Conservation (phyloP, 2,113 vertebrate genomes). For the Typhlomys cinereus region DNA sequence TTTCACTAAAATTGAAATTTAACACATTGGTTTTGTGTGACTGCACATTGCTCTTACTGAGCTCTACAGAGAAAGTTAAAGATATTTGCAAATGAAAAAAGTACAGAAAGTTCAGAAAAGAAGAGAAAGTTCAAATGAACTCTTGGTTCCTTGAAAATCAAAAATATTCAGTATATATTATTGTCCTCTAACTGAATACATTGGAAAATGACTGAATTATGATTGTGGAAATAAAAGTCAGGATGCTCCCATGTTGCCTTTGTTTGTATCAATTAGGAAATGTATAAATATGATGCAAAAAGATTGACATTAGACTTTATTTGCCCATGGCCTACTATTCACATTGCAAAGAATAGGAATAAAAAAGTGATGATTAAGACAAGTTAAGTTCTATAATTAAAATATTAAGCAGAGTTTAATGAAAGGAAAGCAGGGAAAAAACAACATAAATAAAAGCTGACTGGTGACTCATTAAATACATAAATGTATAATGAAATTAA, state of each 20-base stretch:
- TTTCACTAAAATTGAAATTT: neutral
- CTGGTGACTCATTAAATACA: neutral
- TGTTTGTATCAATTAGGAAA: neutral
- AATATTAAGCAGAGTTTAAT: neutral
- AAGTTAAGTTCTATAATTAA: too few species aligned
- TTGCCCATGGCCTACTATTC: neutral
- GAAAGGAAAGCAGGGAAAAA: fast-evolving
- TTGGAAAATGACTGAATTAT: neutral
- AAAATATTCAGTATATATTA: too few species aligned
- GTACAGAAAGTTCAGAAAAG: neutral
- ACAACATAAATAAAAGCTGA: neutral
- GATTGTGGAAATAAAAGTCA: neutral
- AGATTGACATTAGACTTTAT: neutral
- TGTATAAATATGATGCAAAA: neutral
- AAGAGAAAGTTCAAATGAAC: too few species aligned
- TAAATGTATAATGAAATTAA: neutral
- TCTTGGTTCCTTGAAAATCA: neutral
- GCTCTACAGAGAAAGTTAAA: neutral
- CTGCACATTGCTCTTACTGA: neutral
- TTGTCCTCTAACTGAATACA: neutral
- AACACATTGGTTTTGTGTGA: neutral
- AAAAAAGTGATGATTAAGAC: neutral
- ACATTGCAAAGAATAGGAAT: neutral
- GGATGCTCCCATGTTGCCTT: too few species aligned
- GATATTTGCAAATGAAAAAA: neutral